A percentile compares a stretch with the other conserved stretches of the same genome.
Evolutionary conservation across 2,113 vertebrate species (phyloP).

Genomic region (Sinocyclocheilus rhinocerous): DNA sequence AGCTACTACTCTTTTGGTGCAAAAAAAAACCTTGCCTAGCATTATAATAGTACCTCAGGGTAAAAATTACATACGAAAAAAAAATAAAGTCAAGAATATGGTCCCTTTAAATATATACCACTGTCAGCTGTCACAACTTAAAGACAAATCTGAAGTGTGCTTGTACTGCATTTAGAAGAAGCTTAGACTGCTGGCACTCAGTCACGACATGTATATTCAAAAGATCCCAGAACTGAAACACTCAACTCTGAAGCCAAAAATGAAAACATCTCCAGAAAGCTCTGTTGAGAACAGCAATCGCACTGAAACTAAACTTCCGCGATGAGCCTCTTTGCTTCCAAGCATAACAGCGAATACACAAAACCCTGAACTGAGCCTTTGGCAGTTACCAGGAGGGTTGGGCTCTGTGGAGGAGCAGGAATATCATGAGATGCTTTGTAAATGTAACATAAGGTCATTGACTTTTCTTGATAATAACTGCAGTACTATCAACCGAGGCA

Average conservation of each 20-base stretch:
- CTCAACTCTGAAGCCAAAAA: slow-evolving; percentile 24
- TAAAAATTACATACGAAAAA: not conserved
- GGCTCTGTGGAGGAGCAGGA: slow-evolving; percentile 31
- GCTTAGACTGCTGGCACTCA: not conserved
- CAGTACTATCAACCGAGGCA: slow-evolving; percentile 16
- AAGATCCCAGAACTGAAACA: slow-evolving; percentile 29
- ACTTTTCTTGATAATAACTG: slow-evolving; percentile 49
- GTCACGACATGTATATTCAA: not conserved
- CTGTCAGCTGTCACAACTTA: not conserved
- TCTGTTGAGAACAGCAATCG: slow-evolving; percentile 19
- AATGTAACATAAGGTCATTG: slow-evolving; percentile 35
- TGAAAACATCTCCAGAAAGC: slow-evolving; percentile 26
- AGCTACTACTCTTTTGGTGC: not conserved
- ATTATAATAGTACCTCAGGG: not conserved
- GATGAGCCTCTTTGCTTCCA: slow-evolving; percentile 33
- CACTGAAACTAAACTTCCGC: slow-evolving; percentile 30
- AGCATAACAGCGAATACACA: slow-evolving; percentile 41
- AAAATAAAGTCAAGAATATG: not conserved
- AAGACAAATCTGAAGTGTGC: not conserved
- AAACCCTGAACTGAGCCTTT: slow-evolving; percentile 20
- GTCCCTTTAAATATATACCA: not conserved
- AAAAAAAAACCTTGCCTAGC: not conserved
- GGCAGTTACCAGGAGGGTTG: slow-evolving; percentile 27
- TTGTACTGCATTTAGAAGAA: not conserved
- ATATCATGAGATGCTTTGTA: slow-evolving; percentile 17